Percentiles rank a stretch among this genome's conserved stretches.
phyloP scores from a whole-genome alignment of 1,140 invertebrate genomes.

The Drosophila ercepeae region DNA sequence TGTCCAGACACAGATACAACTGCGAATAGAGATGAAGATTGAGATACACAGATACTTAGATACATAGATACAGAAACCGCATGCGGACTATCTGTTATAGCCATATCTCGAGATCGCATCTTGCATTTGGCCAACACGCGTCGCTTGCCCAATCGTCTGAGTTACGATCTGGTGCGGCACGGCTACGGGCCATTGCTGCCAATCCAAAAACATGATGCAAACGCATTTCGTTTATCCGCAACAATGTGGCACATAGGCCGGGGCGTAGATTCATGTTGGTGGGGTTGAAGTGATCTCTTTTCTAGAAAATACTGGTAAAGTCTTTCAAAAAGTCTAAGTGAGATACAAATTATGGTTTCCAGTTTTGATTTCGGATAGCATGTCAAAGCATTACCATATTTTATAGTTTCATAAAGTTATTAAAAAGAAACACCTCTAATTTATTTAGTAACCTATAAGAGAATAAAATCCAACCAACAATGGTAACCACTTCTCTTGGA shows the following conservation, averaged over 20 bases:
- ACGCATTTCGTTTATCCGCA: conserved; percentile 50
- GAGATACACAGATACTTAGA: conserved; percentile 23
- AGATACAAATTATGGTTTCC: background rate
- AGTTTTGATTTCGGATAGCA: background rate
- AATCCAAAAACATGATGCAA: conserved; percentile 60
- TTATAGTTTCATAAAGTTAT: no score
- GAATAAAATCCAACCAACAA: background rate
- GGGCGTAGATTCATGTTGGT: background rate
- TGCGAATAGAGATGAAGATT: conserved; percentile 13
- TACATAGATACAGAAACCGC: conserved; percentile 7
- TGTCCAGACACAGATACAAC: background rate
- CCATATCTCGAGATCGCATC: conserved; percentile 65
- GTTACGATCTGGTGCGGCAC: conserved; percentile 65
- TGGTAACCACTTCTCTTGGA: background rate
- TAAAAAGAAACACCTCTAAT: no score
- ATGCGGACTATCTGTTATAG: conserved; percentile 23
- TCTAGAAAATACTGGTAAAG: background rate
- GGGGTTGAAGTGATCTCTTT: background rate
- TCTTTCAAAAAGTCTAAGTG: background rate
- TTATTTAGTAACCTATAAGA: no score
- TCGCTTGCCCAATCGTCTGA: conserved; percentile 66
- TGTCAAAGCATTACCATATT: no score
- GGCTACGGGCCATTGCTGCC: conserved; percentile 43
- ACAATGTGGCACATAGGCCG: conserved; percentile 34
- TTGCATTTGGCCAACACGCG: conserved; percentile 65